A percentile compares a stretch with the other conserved stretches of the same genome.
These are phyloP conservation scores for Psittacula echo DNA, from an alignment of 2,797 vertebrate genomes.

Conservation along the genomic window DNA sequence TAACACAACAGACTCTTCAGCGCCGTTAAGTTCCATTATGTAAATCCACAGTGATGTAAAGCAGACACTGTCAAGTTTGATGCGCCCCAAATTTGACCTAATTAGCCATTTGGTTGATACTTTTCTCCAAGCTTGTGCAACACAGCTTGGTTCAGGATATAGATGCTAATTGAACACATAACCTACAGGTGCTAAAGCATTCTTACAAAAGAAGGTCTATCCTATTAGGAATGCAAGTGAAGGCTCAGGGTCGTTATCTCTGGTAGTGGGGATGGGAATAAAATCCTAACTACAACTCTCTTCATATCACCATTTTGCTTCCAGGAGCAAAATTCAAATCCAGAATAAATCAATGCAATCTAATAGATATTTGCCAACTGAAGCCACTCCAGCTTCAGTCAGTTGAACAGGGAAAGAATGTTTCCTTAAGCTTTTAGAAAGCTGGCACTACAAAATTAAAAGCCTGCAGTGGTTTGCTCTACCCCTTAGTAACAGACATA, in stretches of 20 bases:
- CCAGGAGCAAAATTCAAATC: constrained; percentile 31
- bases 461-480: background rate
- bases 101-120: constrained; percentile 69
- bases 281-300: constrained; percentile 10
- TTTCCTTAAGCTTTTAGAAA: background rate
- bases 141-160: constrained; percentile 1
- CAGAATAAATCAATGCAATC: background rate
- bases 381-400: rapidly evolving
- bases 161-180: constrained; percentile 60
- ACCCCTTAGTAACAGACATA: background rate
- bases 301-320: background rate
- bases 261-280: background rate
- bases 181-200: constrained; percentile 65
- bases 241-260: background rate
- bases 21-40: constrained; percentile 59
- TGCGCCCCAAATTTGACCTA: constrained; percentile 67
- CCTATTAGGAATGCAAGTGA: constrained; percentile 62
- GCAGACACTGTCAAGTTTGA: constrained; percentile 63
- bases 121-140: constrained; percentile 57
- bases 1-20: constrained; percentile 53
- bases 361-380: background rate
- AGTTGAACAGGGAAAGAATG: background rate
- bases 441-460: background rate
- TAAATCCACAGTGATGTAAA: constrained; percentile 62
- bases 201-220: constrained; percentile 22